Percentiles rank a stretch among this genome's conserved stretches.
Evolutionary conservation across 1,140 invertebrate species (phyloP).

Genomic region (Drosophila rufa): DNA sequence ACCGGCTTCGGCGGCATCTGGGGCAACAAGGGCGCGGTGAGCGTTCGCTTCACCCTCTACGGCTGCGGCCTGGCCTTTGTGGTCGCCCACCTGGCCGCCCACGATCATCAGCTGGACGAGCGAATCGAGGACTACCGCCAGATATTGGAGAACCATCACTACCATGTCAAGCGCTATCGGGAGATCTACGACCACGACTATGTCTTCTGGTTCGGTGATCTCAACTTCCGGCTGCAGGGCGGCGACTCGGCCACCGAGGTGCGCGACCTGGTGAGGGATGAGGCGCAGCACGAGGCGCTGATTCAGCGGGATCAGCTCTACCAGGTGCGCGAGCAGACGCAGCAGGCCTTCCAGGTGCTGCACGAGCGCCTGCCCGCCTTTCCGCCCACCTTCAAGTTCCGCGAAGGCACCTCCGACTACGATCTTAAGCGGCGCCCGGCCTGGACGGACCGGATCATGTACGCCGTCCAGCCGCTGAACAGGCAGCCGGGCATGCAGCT

Average conservation of each 20-base stretch:
- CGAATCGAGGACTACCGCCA: slow-evolving; percentile 94
- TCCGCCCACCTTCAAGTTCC: slow-evolving; percentile 96
- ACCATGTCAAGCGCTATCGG: slow-evolving; percentile 90
- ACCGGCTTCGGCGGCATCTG: slow-evolving; percentile 96
- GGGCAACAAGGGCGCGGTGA: slow-evolving; percentile 98
- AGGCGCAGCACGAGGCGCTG: slow-evolving; percentile 88
- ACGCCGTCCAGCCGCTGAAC: slow-evolving; percentile 89
- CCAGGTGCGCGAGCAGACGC: slow-evolving; percentile 88
- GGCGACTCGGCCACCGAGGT: slow-evolving; percentile 89
- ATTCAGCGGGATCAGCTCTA: slow-evolving; percentile 91
- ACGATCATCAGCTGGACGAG: slow-evolving; percentile 92
- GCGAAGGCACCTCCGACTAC: slow-evolving; percentile 90
- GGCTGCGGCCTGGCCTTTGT: slow-evolving; percentile 95
- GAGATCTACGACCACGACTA: slow-evolving; percentile 97
- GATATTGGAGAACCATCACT: slow-evolving; percentile 91
- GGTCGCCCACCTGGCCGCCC: slow-evolving; percentile 95
- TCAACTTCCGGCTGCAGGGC: slow-evolving; percentile 94
- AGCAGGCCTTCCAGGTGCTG: slow-evolving; percentile 93
- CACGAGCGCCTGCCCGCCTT: slow-evolving; percentile 91
- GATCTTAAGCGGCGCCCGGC: slow-evolving; percentile 96
- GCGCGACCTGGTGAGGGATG: slow-evolving; percentile 87
- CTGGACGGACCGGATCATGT: slow-evolving; percentile 99
- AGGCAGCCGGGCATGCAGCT: slow-evolving; percentile 83
- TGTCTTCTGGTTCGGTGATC: slow-evolving; percentile 97
- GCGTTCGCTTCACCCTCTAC: slow-evolving; percentile 93